Conservation (phyloP, 2,888 invertebrate species). For the Lochmaea capreae region DNA sequence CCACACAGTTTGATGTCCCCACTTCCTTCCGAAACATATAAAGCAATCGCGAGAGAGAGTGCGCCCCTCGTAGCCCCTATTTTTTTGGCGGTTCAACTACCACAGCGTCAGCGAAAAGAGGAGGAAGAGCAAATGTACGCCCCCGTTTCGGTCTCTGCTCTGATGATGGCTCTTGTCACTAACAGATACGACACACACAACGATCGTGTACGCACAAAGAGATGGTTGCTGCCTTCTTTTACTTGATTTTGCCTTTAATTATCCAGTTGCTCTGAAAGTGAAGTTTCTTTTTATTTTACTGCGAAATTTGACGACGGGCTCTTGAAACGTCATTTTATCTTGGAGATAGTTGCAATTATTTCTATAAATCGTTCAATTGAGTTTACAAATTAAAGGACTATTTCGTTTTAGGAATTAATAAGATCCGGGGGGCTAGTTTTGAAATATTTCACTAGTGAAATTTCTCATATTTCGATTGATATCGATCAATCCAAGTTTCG, state of each 20-base stretch:
- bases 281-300: slow-evolving; percentile 44
- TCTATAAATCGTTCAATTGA: too few species aligned
- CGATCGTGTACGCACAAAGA: slow-evolving; percentile 57
- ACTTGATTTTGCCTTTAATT: slow-evolving; percentile 45
- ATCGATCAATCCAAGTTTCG: too few species aligned
- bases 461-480: too few species aligned
- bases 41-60: slow-evolving; percentile 44
- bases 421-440: too few species aligned
- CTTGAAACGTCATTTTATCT: background rate
- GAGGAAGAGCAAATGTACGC: slow-evolving; percentile 37
- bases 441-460: too few species aligned
- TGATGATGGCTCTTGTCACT: slow-evolving; percentile 59
- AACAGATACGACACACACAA: slow-evolving; percentile 49
- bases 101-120: slow-evolving; percentile 47
- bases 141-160: slow-evolving; percentile 47
- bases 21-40: slow-evolving; percentile 63
- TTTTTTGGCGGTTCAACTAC: slow-evolving; percentile 54
- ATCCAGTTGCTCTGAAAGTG: slow-evolving; percentile 56
- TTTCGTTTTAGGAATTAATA: too few species aligned
- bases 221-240: slow-evolving; percentile 57
- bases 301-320: background rate
- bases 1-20: slow-evolving; percentile 45
- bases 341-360: too few species aligned
- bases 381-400: too few species aligned
- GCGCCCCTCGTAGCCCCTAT: slow-evolving; percentile 48